Conservation (phyloP, 1,140 invertebrate species). For the Plodia interpunctella region DNA sequence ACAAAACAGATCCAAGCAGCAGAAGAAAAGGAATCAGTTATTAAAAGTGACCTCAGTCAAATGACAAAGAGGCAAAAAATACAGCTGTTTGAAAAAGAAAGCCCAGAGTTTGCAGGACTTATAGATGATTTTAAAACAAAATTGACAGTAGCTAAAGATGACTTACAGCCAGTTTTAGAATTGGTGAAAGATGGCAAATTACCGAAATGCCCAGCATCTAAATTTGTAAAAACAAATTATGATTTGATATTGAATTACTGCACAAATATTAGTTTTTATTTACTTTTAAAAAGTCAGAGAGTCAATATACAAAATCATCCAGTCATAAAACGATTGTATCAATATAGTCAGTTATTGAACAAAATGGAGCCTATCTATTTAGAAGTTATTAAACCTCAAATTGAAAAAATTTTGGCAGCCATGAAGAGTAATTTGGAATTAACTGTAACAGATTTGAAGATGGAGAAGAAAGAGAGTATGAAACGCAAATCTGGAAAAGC, state of each 20-base stretch:
- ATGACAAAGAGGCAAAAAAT: slow-evolving; percentile 86
- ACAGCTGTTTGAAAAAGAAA: slow-evolving; percentile 87
- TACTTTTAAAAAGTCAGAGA: slow-evolving; percentile 88
- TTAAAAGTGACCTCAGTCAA: slow-evolving; percentile 85
- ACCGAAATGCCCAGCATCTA: slow-evolving; percentile 77
- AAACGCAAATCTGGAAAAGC: slow-evolving; percentile 55
- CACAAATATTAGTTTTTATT: slow-evolving; percentile 91
- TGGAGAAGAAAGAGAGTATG: slow-evolving; percentile 35
- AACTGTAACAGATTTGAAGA: slow-evolving; percentile 39
- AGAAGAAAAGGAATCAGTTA: slow-evolving; percentile 74
- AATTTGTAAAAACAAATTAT: slow-evolving; percentile 85
- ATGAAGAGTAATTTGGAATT: slow-evolving; percentile 73
- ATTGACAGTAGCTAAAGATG: slow-evolving; percentile 80
- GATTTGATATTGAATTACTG: slow-evolving; percentile 88
- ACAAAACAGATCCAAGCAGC: slow-evolving; percentile 49
- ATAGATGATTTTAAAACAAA: slow-evolving; percentile 87
- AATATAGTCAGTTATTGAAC: slow-evolving; percentile 86
- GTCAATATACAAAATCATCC: slow-evolving; percentile 87
- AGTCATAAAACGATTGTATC: slow-evolving; percentile 88
- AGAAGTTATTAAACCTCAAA: slow-evolving; percentile 80
- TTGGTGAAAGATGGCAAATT: slow-evolving; percentile 79
- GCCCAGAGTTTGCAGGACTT: slow-evolving; percentile 87
- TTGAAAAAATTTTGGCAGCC: slow-evolving; percentile 78
- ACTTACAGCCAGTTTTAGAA: slow-evolving; percentile 82
- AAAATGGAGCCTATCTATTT: slow-evolving; percentile 84